Evolutionary conservation across 2,797 vertebrate species (phyloP).

Genomic region (Danio aesculapii): DNA sequence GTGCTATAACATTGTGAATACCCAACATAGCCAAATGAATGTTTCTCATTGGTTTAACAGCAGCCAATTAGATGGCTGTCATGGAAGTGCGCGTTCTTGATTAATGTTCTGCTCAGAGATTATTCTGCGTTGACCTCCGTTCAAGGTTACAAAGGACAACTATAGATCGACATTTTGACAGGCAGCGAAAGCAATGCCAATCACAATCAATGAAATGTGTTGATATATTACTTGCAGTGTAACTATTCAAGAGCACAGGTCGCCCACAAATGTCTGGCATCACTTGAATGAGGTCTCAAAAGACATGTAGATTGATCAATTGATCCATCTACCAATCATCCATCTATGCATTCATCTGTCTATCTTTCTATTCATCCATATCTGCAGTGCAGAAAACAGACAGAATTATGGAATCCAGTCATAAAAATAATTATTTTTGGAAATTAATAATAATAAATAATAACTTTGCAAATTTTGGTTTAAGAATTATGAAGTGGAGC

Average conservation of each 20-base stretch:
- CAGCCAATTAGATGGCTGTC: constrained; percentile 31
- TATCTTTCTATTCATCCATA: too few species aligned
- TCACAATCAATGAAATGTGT: not conserved
- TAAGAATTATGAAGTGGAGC: too few species aligned
- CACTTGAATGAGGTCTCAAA: too few species aligned
- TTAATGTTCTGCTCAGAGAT: not conserved
- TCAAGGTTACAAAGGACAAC: constrained; percentile 41
- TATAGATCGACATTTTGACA: constrained; percentile 27
- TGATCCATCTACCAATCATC: too few species aligned
- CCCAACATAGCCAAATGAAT: not conserved
- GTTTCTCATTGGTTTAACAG: constrained; percentile 21
- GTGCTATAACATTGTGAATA: not conserved
- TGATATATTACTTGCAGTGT: not conserved
- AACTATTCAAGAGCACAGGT: not conserved
- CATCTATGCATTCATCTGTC: too few species aligned
- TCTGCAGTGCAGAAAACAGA: too few species aligned
- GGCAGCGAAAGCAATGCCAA: not conserved
- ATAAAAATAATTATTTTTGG: too few species aligned
- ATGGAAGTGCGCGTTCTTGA: constrained; percentile 2
- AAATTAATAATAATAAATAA: too few species aligned
- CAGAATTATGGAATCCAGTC: too few species aligned
- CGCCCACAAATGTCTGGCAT: not conserved
- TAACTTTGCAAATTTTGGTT: too few species aligned
- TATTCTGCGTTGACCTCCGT: constrained; percentile 13
- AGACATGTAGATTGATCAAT: too few species aligned